phyloP scores from a whole-genome alignment of 2,113 vertebrate genomes.

The Danionella cerebrum region DNA sequence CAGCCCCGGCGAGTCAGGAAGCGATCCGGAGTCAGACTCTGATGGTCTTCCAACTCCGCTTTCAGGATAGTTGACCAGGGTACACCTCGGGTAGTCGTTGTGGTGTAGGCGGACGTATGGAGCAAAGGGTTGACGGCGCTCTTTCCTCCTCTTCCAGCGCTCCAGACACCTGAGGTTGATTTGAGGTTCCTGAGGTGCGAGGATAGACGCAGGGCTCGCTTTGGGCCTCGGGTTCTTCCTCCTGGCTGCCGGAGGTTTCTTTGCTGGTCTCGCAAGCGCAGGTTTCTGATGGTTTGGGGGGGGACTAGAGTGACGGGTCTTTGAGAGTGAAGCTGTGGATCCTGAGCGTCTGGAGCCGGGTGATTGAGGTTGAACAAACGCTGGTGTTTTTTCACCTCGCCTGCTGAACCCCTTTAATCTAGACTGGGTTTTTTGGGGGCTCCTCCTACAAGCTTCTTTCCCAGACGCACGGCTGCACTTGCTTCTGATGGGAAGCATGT shows the following conservation, averaged over 20 bases:
- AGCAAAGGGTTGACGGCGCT: conserved; percentile 50
- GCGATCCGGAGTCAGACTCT: no score
- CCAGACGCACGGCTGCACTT: conserved; percentile 48
- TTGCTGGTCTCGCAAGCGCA: conserved; percentile 8
- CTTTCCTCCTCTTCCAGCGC: conserved; percentile 58
- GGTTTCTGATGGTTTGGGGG: not conserved
- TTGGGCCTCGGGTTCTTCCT: conserved; percentile 47
- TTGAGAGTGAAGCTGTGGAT: no score
- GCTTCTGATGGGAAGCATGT: conserved; percentile 57
- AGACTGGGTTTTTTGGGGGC: no score
- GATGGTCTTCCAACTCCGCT: conserved; percentile 52
- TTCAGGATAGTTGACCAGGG: conserved; percentile 61
- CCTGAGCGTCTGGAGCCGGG: no score
- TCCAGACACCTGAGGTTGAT: conserved; percentile 65
- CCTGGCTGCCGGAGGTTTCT: conserved; percentile 41
- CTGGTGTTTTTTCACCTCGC: no score
- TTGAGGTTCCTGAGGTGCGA: conserved; percentile 65
- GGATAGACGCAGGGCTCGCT: conserved; percentile 43
- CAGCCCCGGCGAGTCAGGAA: no score
- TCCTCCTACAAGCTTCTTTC: no score
- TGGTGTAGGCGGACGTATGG: conserved; percentile 55
- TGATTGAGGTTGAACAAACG: no score
- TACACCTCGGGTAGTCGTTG: conserved; percentile 48
- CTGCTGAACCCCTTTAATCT: no score
- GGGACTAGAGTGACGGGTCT: no score